Evolutionary conservation across 1,140 invertebrate species (phyloP), one percentile per base, ranked within the genome.

Genomic region (Listronotus bonariensis): DNA sequence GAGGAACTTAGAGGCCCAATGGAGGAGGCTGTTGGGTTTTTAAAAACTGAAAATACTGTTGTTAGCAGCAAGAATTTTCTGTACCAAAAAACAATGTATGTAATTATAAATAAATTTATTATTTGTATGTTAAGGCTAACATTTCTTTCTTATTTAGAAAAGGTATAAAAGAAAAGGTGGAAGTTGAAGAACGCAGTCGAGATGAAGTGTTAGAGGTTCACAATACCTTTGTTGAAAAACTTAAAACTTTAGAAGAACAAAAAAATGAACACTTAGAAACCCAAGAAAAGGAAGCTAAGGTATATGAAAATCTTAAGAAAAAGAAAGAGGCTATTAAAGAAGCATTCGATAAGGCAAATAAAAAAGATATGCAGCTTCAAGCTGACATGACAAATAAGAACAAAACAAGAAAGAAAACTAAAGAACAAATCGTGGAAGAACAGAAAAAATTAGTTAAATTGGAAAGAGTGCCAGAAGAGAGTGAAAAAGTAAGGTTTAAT

Each of bases 1-100:
- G 87, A 91, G 62, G 88, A 89, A 60, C 78, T 99, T 43, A 88
- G 93, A 73, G 89, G 87, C 63, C 91, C 93, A 0, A 96, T 92
- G 84, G 87, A 92, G 72, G 90, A 95, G 71, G 95, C 95, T 0
- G 82, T 97, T 0, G 85, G 88, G 51, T 94, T 88, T 76, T 81
- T 98, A 57, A 88, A 88, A 69, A 73, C 86, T 3, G 91, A 95
- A 73, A 98, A 98, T 76, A 82, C 83, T 17, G 81, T 91, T 7
- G 83, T 85, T 8, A 80, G 83, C 20, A 84, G 84, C 6, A 87
- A 88, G 72, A 92, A 92, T 79, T 83, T 84, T 69, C 70, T 90
- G 5, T 85, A 84, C 65, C 92, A 94, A 76, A 85, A 86, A 71
- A 82, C 86, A 72, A 85, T 88, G 83, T 89, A 79, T 80, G 80